phyloP scores from a whole-genome alignment of 2,797 vertebrate species.

The Tenualosa thibaudeaui region DNA sequence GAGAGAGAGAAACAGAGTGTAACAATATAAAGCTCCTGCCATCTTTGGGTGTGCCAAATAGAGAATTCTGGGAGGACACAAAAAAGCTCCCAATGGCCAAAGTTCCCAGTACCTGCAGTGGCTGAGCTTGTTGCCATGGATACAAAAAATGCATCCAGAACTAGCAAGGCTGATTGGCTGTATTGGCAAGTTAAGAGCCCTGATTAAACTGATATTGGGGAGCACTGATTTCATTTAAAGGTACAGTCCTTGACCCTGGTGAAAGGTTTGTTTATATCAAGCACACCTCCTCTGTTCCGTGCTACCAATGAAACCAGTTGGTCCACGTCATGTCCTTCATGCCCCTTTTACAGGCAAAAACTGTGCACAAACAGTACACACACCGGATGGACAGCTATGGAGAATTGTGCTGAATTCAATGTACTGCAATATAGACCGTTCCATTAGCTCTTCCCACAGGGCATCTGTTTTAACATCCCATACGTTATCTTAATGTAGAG shows the following conservation, averaged over 20 bases:
- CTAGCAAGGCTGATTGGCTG: neutral
- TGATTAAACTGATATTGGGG: neutral
- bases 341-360: neutral
- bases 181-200: neutral
- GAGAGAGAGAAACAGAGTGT: neutral
- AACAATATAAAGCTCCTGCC: conserved; percentile 9
- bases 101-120: conserved; percentile 27
- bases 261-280: neutral
- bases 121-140: conserved; percentile 26
- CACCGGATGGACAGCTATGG: neutral
- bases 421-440: too few relatives aligned
- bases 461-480: too few relatives aligned
- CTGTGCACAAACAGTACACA: neutral
- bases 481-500: too few relatives aligned
- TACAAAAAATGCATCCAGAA: conserved; percentile 4
- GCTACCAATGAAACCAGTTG: neutral
- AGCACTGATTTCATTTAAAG: neutral
- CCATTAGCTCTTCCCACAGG: too few relatives aligned
- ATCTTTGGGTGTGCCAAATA: conserved; percentile 12
- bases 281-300: neutral
- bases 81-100: conserved; percentile 29
- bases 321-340: neutral
- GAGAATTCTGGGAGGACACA: conserved; percentile 29
- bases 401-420: neutral
- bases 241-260: neutral